Evolutionary conservation across 2,113 vertebrate species (phyloP).

Genomic region (Oreochromis spilurus): DNA sequence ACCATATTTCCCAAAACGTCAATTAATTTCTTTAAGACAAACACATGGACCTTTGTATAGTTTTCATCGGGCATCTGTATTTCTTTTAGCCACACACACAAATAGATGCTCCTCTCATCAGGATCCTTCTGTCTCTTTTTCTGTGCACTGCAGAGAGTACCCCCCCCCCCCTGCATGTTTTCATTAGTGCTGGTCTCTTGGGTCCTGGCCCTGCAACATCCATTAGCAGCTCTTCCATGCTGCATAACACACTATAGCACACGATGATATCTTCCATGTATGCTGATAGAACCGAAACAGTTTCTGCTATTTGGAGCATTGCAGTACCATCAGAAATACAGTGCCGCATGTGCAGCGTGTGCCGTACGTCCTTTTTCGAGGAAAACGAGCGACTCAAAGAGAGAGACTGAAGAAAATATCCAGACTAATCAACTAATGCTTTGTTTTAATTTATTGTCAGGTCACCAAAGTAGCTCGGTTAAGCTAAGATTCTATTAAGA

Average conservation of each 20-base stretch:
- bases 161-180: constrained; percentile 17
- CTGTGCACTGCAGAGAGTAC: constrained; percentile 28
- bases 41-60: background rate
- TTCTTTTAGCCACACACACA: background rate
- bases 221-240: constrained; percentile 45
- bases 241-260: constrained; percentile 10
- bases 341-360: background rate
- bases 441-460: background rate
- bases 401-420: background rate
- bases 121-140: constrained; percentile 17
- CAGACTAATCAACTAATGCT: background rate
- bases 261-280: constrained; percentile 12
- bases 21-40: background rate
- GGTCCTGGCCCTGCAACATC: constrained; percentile 31
- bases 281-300: constrained; percentile 7
- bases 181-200: constrained; percentile 42
- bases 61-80: background rate
- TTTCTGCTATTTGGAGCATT: background rate
- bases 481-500: background rate
- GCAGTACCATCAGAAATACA: background rate
- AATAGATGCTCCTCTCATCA: background rate
- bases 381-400: background rate
- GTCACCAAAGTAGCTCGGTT: background rate
- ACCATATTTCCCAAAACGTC: background rate
- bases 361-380: background rate